These are phyloP conservation scores for Schizotus pectinicornis DNA, from an alignment of 2,888 invertebrate species.

Conservation along the genomic window DNA sequence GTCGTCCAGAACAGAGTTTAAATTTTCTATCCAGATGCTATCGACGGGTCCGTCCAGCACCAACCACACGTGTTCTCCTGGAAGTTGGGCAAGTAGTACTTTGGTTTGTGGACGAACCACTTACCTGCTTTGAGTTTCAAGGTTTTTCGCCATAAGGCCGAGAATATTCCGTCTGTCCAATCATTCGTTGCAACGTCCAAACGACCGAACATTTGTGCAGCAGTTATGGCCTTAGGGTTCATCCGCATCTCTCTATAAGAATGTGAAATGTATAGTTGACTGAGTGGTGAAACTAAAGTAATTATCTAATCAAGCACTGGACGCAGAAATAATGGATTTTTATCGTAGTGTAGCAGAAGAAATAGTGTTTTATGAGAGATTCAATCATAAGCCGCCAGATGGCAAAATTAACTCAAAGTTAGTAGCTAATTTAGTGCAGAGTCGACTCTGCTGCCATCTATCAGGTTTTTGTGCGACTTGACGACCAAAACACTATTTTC, in stretches of 20 bases:
- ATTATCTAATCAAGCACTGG: not conserved
- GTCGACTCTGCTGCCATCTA: no score
- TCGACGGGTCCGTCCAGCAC: constrained; percentile 96
- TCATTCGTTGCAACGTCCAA: constrained; percentile 97
- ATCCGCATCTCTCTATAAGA: constrained; percentile 85
- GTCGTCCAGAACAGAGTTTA: constrained; percentile 96
- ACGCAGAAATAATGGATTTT: no score
- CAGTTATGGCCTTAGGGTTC: constrained; percentile 98
- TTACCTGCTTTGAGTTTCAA: constrained; percentile 80
- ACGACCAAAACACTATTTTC: no score
- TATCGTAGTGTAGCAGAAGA: no score
- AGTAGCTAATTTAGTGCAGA: no score
- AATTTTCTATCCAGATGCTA: constrained; percentile 97
- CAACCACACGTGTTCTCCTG: constrained; percentile 88
- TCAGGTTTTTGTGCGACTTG: no score
- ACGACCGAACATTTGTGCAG: constrained; percentile 97
- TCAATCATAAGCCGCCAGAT: no score
- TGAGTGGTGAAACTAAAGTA: constrained; percentile 9
- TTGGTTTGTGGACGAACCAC: not conserved
- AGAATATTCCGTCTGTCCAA: constrained; percentile 98
- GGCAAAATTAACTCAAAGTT: no score
- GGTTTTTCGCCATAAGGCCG: constrained; percentile 94
- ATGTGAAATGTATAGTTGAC: not conserved
- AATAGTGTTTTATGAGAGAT: no score
- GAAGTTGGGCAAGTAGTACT: constrained; percentile 5